Evolutionary conservation across 2,797 vertebrate genomes (phyloP).

Genomic region (Crocodylus rhombifer): DNA sequence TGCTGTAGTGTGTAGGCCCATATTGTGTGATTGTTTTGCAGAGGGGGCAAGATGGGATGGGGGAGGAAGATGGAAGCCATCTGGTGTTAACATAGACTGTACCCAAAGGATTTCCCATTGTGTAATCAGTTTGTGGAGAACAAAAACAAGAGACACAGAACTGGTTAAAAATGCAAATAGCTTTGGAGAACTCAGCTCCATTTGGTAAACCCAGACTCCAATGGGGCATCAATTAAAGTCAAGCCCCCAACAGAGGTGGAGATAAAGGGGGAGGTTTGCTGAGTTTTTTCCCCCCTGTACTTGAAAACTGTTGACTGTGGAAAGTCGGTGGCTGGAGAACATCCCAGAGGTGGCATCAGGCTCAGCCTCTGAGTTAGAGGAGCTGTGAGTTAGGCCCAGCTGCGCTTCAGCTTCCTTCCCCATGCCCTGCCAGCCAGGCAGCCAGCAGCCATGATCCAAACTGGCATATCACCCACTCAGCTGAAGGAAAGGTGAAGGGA

Average conservation of each 20-base stretch:
- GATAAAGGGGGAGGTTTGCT: neutral
- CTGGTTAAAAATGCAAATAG: rapidly evolving
- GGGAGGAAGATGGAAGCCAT: neutral
- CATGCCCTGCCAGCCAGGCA: neutral
- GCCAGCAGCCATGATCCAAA: neutral
- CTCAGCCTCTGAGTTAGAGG: constrained; percentile 34
- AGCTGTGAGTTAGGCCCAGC: constrained; percentile 1
- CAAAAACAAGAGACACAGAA: neutral
- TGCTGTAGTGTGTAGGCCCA: too few relatives aligned
- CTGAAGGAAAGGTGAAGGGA: neutral
- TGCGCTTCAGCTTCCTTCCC: neutral
- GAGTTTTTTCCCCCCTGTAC: neutral
- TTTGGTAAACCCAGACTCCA: rapidly evolving
- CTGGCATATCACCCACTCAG: neutral
- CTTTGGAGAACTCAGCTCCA: neutral
- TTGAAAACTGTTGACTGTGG: neutral
- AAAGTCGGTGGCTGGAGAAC: constrained; percentile 31
- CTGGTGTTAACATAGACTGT: neutral
- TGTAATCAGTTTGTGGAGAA: neutral
- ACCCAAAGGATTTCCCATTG: neutral
- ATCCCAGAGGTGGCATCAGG: neutral
- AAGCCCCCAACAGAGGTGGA: neutral
- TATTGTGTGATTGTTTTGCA: neutral
- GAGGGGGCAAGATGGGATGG: neutral
- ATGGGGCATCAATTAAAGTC: neutral